Percentiles rank a stretch among this genome's conserved stretches.
These are phyloP conservation scores for Digitonthophagus gazella DNA, from an alignment of 2,888 invertebrate genomes.

Conservation along the genomic window DNA sequence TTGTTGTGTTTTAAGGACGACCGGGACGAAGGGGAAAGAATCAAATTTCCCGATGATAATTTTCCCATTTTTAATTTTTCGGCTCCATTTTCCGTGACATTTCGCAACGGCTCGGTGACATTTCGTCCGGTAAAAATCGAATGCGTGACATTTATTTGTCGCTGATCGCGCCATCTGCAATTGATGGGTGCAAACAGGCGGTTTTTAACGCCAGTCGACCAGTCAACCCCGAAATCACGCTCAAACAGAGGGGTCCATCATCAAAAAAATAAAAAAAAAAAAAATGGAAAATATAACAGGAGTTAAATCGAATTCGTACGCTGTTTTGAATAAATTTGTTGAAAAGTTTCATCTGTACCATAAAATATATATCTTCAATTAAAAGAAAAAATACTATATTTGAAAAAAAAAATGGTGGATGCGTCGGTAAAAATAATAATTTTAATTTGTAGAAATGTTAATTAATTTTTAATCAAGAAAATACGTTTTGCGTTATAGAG, in stretches of 20 bases:
- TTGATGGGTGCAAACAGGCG: slow-evolving; percentile 1
- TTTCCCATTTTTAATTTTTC: not conserved
- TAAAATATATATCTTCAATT: too few species aligned
- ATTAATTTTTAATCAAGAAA: not conserved
- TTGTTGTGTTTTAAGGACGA: slow-evolving; percentile 6
- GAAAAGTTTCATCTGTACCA: too few species aligned
- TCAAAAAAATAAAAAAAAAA: too few species aligned
- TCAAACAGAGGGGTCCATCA: too few species aligned
- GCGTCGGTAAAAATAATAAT: not conserved
- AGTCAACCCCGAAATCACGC: too few species aligned
- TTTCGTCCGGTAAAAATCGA: slow-evolving; percentile 2
- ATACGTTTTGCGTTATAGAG: not conserved
- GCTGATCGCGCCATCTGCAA: slow-evolving; percentile 4
- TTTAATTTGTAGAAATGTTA: not conserved
- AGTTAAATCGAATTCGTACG: not conserved
- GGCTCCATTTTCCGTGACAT: slow-evolving; percentile 4
- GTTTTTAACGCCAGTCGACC: not conserved
- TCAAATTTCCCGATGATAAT: not conserved
- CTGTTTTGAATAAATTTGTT: not conserved
- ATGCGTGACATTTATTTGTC: slow-evolving; percentile 14
- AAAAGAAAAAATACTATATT: too few species aligned
- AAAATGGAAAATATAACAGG: not conserved
- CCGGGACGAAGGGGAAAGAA: not conserved
- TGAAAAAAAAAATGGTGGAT: too few species aligned
- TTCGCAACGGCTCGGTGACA: not conserved